Conservation (phyloP, 2,797 vertebrate genomes). For the Syngnathus rostellatus region DNA sequence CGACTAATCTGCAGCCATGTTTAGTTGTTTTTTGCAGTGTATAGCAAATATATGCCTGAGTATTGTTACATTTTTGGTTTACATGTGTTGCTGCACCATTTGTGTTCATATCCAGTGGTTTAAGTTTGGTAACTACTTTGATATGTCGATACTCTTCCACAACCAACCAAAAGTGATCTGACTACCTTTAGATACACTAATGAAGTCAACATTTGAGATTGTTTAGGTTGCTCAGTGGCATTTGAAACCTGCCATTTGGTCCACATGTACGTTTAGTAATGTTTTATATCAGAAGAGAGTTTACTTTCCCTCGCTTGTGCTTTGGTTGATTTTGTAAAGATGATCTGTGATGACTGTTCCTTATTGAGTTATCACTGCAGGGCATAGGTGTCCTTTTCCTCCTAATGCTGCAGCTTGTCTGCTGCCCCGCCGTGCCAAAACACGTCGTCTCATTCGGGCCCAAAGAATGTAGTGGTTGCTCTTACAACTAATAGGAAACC, state of each 20-base stretch:
- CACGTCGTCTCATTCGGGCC: neutral
- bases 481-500: neutral
- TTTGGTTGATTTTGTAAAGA: slow-evolving; percentile 23
- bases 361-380: neutral
- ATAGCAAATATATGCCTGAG: no score
- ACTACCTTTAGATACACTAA: no score
- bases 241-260: slow-evolving; percentile 27
- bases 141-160: no score
- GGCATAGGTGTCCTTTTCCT: slow-evolving; percentile 1
- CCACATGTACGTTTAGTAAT: neutral
- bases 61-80: no score
- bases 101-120: no score
- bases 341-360: slow-evolving; percentile 22
- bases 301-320: slow-evolving; percentile 1
- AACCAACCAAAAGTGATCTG: no score
- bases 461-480: slow-evolving; percentile 2
- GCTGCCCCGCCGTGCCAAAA: neutral
- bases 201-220: neutral
- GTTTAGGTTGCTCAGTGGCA: neutral
- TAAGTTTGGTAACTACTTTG: no score
- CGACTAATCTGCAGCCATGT: no score
- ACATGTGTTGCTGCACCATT: no score
- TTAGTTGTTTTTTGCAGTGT: no score
- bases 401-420: slow-evolving; percentile 1
- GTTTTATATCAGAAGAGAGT: neutral